phyloP scores from a whole-genome alignment of 2,797 vertebrate species.

The Fistularia commersonii region DNA sequence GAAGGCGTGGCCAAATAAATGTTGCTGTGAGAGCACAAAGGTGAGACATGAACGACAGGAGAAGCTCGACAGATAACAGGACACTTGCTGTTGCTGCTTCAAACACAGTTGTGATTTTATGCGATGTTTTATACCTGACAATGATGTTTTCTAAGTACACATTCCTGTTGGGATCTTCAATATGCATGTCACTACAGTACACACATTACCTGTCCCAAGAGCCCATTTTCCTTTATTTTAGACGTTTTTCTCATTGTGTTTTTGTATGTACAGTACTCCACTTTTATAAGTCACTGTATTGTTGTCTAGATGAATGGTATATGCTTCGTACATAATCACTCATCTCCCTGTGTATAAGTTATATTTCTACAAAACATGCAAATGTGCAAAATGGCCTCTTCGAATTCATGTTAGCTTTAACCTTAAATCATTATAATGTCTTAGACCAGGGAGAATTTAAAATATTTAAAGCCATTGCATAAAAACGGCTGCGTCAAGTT shows the following conservation, averaged over 20 bases:
- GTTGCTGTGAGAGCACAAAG: constrained; percentile 2
- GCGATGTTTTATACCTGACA: constrained; percentile 28
- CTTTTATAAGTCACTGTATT: constrained; percentile 65
- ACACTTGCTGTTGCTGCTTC: constrained; percentile 9
- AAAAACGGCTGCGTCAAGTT: constrained; percentile 64
- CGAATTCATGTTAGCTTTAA: constrained; percentile 64
- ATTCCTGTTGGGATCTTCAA: constrained; percentile 45
- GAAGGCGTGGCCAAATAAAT: neutral
- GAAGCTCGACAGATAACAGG: constrained; percentile 3
- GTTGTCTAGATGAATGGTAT: constrained; percentile 50
- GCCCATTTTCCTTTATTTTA: constrained; percentile 41
- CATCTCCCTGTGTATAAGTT: constrained; percentile 78
- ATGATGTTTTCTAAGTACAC: constrained; percentile 63
- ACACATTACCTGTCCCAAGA: constrained; percentile 13
- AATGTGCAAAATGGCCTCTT: constrained; percentile 28
- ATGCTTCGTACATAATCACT: constrained; percentile 53
- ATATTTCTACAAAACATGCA: constrained; percentile 79
- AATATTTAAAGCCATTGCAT: constrained; percentile 69
- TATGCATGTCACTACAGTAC: constrained; percentile 50
- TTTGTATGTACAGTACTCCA: constrained; percentile 65
- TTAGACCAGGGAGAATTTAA: constrained; percentile 52
- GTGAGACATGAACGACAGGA: constrained; percentile 5
- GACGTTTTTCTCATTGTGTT: constrained; percentile 49
- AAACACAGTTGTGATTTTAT: constrained; percentile 1
- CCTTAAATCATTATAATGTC: constrained; percentile 72